phyloP scores from a whole-genome alignment of 2,797 vertebrate genomes.

The Calcarius lapponicus region DNA sequence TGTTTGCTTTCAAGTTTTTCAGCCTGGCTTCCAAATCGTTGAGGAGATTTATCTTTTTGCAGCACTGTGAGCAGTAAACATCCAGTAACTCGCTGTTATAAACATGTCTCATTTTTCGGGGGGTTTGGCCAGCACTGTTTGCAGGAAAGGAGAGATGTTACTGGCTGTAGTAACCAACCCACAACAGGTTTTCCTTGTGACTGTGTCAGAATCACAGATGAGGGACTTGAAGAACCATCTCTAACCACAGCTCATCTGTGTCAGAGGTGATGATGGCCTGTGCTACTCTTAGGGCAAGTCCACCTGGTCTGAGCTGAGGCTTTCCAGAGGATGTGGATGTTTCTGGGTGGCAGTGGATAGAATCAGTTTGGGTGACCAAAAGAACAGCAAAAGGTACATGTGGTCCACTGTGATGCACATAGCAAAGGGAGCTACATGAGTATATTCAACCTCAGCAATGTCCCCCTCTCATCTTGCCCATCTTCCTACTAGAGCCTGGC shows the following conservation, averaged over 20 bases:
- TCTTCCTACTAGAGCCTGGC: neutral
- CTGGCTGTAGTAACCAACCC: neutral
- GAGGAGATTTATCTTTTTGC: constrained; percentile 94
- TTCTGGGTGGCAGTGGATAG: neutral
- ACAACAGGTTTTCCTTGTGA: neutral
- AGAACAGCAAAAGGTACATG: neutral
- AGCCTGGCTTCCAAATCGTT: constrained; percentile 95
- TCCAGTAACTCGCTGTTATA: constrained; percentile 87
- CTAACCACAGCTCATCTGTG: neutral
- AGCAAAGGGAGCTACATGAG: neutral
- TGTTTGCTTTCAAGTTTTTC: constrained; percentile 92
- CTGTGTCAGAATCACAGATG: neutral
- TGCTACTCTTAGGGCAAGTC: neutral
- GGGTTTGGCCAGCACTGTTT: constrained; percentile 91
- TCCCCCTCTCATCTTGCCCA: neutral
- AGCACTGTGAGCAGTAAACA: constrained; percentile 97
- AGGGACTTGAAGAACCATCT: neutral
- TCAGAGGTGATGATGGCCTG: neutral
- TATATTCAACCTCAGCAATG: neutral
- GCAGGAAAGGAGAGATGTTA: constrained; percentile 41
- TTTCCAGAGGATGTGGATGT: neutral
- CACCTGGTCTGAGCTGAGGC: neutral
- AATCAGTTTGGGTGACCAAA: neutral
- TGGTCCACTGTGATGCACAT: neutral
- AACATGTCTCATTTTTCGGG: constrained; percentile 85